These are phyloP conservation scores for Stenodema calcarata DNA, from an alignment of 2,888 invertebrate species.

Conservation along the genomic window DNA sequence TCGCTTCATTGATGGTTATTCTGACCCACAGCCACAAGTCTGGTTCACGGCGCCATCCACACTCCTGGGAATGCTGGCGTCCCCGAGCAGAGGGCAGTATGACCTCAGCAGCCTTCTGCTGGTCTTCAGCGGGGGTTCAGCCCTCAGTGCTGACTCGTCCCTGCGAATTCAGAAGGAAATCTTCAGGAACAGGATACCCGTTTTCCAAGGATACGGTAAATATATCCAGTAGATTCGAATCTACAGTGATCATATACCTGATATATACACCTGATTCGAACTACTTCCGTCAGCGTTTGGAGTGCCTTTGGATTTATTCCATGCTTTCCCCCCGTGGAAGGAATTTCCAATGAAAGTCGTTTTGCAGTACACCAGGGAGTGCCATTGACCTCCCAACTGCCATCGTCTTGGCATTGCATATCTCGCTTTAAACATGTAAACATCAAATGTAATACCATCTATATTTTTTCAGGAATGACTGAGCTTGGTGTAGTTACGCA, in stretches of 20 bases:
- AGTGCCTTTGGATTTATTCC: too few relatives aligned
- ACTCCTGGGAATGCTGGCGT: constrained; percentile 72
- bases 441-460: background rate
- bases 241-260: too few relatives aligned
- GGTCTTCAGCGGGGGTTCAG: constrained; percentile 63
- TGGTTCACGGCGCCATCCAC: constrained; percentile 79
- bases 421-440: too few relatives aligned
- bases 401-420: too few relatives aligned
- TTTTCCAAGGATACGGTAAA: constrained; percentile 52
- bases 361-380: too few relatives aligned
- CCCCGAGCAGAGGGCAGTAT: constrained; percentile 62
- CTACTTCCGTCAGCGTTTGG: too few relatives aligned
- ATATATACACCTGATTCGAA: too few relatives aligned
- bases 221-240: background rate
- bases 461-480: constrained; percentile 50
- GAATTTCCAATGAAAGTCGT: too few relatives aligned
- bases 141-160: constrained; percentile 60
- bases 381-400: too few relatives aligned
- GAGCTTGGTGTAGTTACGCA: constrained; percentile 47
- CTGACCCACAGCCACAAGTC: constrained; percentile 60
- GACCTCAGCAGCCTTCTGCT: constrained; percentile 62
- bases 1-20: too few relatives aligned
- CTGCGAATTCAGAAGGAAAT: constrained; percentile 50
- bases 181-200: constrained; percentile 48
- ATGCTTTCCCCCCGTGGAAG: too few relatives aligned